phyloP scores from a whole-genome alignment of 2,888 invertebrate species.

The Biston stratarius region DNA sequence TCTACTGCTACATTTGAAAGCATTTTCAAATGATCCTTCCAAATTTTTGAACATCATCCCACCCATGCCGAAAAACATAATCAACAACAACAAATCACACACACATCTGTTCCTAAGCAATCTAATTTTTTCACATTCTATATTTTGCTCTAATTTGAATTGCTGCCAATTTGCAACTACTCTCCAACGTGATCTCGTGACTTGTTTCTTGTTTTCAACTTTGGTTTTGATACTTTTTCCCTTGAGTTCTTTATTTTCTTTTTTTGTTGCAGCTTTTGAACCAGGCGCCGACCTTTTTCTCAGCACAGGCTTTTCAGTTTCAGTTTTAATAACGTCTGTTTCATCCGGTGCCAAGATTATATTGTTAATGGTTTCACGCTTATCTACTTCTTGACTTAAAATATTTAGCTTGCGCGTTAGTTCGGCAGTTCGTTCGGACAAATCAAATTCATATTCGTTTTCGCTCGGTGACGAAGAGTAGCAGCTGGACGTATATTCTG shows the following conservation, averaged over 20 bases:
- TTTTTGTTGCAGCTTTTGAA: conserved; percentile 53
- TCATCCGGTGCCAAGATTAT: conserved; percentile 63
- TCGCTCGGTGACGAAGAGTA: conserved; percentile 83
- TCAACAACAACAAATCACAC: conserved; percentile 88
- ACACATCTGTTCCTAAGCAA: conserved; percentile 89
- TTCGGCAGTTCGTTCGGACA: conserved; percentile 79
- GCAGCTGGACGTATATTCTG: conserved; percentile 83
- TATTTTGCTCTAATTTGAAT: conserved; percentile 86
- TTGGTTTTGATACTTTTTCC: conserved; percentile 58
- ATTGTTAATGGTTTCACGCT: conserved; percentile 60
- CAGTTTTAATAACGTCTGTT: conserved; percentile 43
- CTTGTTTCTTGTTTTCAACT: conserved; percentile 58
- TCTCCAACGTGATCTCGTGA: conserved; percentile 72
- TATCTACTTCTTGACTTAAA: conserved; percentile 74
- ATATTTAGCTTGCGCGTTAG: conserved; percentile 76
- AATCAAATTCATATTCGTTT: conserved; percentile 83
- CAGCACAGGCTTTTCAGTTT: conserved; percentile 60
- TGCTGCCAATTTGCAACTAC: conserved; percentile 83
- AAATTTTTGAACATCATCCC: conserved; percentile 93
- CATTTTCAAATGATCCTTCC: conserved; percentile 94
- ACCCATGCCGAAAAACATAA: conserved; percentile 92
- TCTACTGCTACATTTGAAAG: conserved; percentile 95
- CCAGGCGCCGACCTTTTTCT: conserved; percentile 67
- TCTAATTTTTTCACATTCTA: conserved; percentile 84
- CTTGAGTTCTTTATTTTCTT: conserved; percentile 52